These are phyloP conservation scores for Hippopotamus amphibius DNA, from an alignment of 2,113 vertebrate species.

Conservation along the genomic window DNA sequence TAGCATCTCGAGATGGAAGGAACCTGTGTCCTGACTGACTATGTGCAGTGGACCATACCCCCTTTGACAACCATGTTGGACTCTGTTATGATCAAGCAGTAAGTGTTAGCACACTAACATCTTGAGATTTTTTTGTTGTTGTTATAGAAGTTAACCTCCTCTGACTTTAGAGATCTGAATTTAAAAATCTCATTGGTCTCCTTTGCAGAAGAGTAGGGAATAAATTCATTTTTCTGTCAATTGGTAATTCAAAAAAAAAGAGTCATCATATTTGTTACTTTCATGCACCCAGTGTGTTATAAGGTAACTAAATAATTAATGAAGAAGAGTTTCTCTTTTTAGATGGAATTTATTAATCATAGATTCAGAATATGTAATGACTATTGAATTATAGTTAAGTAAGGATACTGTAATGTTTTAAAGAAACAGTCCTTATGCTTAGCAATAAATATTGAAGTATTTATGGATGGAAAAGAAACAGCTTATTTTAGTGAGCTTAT, in stretches of 20 bases:
- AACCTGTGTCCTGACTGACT: background rate
- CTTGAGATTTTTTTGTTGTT: background rate
- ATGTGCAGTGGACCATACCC: background rate
- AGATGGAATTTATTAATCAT: background rate
- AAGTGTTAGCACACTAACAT: background rate
- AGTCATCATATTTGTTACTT: background rate
- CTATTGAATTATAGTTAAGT: background rate
- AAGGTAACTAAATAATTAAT: background rate
- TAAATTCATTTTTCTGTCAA: background rate
- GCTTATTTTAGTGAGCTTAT: background rate
- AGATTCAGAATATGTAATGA: background rate
- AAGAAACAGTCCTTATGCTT: background rate
- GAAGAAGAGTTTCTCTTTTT: background rate
- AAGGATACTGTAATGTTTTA: background rate
- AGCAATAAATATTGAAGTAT: background rate
- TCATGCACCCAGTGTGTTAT: background rate
- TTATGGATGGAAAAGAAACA: background rate
- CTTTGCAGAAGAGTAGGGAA: background rate
- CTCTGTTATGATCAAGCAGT: background rate
- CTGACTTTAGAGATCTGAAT: background rate
- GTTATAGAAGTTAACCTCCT: background rate
- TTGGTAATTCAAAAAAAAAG: background rate
- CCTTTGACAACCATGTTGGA: background rate
- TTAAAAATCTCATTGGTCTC: background rate
- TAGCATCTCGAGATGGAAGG: background rate